Conservation (phyloP, 92 coral and sea anemone species). For the Parazoanthus swiftii region DNA sequence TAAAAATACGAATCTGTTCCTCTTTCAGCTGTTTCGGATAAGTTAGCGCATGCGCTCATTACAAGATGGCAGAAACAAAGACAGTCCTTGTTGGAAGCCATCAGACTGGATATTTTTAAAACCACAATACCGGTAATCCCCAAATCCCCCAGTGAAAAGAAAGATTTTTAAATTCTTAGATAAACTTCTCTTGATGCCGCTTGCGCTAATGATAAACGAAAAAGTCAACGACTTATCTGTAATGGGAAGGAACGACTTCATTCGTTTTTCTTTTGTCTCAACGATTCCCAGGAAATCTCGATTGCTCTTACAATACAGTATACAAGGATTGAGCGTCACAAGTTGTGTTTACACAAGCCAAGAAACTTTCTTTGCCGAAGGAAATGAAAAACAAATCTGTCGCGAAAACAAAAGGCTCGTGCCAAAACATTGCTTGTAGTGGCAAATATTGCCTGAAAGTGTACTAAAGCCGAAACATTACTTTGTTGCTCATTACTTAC, state of each 20-base stretch:
- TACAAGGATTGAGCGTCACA: not conserved
- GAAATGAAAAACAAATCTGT: conserved; percentile 52
- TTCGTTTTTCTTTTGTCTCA: not conserved
- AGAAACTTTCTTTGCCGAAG: conserved; percentile 46
- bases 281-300: not conserved
- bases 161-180: not conserved
- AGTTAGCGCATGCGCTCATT: conserved; percentile 29
- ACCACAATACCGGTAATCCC: conserved; percentile 26
- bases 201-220: not conserved
- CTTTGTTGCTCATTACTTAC: conserved; percentile 9
- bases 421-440: conserved; percentile 7
- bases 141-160: conserved; percentile 23
- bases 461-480: conserved; percentile 14
- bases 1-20: conserved; percentile 11
- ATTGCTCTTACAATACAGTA: not conserved
- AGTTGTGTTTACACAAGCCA: conserved; percentile 32
- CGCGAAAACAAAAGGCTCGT: conserved; percentile 42
- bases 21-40: conserved; percentile 28
- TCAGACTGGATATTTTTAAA: not conserved
- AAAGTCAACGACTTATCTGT: not conserved
- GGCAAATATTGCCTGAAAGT: conserved; percentile 29
- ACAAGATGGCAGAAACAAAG: not conserved
- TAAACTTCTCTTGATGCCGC: too few relatives aligned
- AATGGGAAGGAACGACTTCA: not conserved
- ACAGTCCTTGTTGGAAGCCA: not conserved